Evolutionary conservation across 2,888 invertebrate species (phyloP).

Genomic region (Escarpia spicata): DNA sequence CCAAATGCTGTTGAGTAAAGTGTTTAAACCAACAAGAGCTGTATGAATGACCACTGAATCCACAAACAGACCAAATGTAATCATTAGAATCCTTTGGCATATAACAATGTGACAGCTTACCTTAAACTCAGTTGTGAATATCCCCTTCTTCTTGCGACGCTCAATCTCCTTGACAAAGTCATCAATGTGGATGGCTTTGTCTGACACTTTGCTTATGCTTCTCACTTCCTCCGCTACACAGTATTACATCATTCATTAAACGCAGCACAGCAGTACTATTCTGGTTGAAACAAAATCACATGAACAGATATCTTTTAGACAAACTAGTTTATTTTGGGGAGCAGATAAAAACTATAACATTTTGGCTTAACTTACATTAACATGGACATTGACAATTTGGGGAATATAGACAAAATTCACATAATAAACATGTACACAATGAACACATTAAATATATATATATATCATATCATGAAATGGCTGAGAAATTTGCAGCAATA

Average conservation of each 20-base stretch:
- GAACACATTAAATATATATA: no score
- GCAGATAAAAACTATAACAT: neutral
- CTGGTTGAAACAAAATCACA: neutral
- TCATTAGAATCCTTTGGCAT: neutral
- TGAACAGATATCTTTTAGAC: neutral
- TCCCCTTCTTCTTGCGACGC: neutral
- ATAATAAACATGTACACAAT: no score
- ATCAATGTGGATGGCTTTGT: constrained; percentile 13
- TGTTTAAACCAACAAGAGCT: neutral
- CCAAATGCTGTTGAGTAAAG: neutral
- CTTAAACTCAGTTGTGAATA: neutral
- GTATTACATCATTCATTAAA: neutral
- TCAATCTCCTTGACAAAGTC: constrained; percentile 3
- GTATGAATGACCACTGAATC: neutral
- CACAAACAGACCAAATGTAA: neutral
- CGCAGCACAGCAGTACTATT: neutral
- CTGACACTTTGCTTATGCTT: neutral
- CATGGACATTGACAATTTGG: no score
- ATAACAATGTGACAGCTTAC: neutral
- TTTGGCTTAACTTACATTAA: no score
- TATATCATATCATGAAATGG: no score
- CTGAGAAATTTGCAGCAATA: no score
- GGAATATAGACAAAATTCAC: no score
- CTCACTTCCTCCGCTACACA: neutral
- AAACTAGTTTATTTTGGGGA: neutral